Percentiles rank a stretch among this genome's conserved stretches.
These are phyloP conservation scores for Amphipoea oculea DNA, from an alignment of 2,888 invertebrate species.

Conservation along the genomic window DNA sequence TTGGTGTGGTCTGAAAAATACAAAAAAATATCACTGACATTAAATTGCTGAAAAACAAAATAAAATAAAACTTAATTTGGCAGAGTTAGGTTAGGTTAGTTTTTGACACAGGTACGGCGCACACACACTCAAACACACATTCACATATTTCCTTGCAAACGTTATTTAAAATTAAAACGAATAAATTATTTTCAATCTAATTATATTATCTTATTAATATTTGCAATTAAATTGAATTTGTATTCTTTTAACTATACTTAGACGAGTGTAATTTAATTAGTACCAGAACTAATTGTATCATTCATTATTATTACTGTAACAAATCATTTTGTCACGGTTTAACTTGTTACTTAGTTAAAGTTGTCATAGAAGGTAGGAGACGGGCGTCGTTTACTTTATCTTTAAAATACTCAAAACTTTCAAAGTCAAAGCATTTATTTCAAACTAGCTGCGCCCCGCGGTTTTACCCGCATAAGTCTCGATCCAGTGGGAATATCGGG, in stretches of 20 bases:
- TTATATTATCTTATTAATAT: no score
- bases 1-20: conserved; percentile 3
- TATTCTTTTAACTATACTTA: neutral
- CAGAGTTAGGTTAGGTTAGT: neutral
- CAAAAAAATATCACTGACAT: neutral
- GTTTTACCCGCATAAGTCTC: no score
- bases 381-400: neutral
- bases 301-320: neutral
- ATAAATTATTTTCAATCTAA: no score
- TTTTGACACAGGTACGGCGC: neutral
- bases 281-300: neutral
- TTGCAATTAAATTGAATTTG: no score
- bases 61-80: neutral
- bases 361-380: no score
- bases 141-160: no score
- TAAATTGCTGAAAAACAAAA: neutral
- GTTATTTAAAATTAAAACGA: no score
- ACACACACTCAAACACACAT: no score
- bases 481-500: no score
- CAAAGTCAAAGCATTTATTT: no score
- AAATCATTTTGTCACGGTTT: neutral
- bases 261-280: neutral
- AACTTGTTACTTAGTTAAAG: neutral
- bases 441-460: no score
- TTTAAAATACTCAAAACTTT: neutral